Evolutionary conservation across 2,797 vertebrate species (phyloP), one percentile per base, ranked within the genome.

Genomic region (Scarus forsteni): DNA sequence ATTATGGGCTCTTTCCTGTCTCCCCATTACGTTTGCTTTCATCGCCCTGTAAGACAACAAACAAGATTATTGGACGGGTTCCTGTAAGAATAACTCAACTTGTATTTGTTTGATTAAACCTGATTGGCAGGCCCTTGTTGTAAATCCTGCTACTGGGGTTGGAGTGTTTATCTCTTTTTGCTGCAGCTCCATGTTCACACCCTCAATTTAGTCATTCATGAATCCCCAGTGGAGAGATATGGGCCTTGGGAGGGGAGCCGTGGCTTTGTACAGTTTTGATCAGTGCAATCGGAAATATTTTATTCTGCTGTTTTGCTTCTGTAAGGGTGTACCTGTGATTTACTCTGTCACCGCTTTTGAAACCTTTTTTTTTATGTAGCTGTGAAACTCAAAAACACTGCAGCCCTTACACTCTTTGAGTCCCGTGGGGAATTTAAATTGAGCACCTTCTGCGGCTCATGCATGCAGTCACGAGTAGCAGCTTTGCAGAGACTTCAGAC

Each of bases 101-200:
- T 71, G 78, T 73, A 60, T 82, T 84, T 79, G 70, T 87, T 78
- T 71, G 77, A 88, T 87, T 88, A 82, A 86, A 85, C 56, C 68
- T 86, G 83, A 90, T 82, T 86, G 86, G 57, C 90, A 90, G 81
- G 39, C 65, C 77, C 88, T 86, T 88, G 77, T 85, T 88, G 85
- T 87, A 90, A 85, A 90, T 90, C 80, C 80, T 70, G 65, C 60
- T 85, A 53, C 52, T 42, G 18, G 68, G 73, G 46, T 76, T 73
- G 65, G 83, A 83, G 64, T 80, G 67, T 75, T 80, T 54, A 14
- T 80, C 79, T 85, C 45, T 69, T 75, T 54, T 56, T 50, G 54
- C 72, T 77, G n/a, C 38, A 72, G 49, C 50, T 53, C 51, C 67
- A 39, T 60, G 71, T 77, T 88, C 75, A 77, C 80, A 62, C 77